phyloP scores from a whole-genome alignment of 2,113 vertebrate species.

The Neomonachus schauinslandi region DNA sequence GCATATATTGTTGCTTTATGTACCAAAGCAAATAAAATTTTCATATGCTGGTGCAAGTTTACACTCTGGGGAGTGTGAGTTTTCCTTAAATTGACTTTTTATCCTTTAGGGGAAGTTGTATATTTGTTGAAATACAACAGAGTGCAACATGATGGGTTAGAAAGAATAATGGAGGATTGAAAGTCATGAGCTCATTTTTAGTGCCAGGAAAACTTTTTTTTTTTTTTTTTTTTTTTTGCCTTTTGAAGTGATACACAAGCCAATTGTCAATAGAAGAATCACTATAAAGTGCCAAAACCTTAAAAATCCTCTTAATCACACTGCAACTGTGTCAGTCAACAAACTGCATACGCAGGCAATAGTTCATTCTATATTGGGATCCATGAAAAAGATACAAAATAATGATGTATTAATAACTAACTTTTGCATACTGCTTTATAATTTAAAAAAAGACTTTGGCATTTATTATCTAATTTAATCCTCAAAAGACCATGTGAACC shows the following conservation, averaged over 20 bases:
- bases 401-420: not conserved
- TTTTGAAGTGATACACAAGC: not conserved
- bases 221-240: not conserved
- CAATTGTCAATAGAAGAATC: not conserved
- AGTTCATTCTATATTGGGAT: not conserved
- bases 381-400: constrained; percentile 16
- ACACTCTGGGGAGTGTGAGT: not conserved
- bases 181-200: constrained; percentile 4
- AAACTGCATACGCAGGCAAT: not conserved
- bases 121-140: not conserved
- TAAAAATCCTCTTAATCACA: constrained; percentile 19
- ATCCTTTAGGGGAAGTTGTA: not conserved
- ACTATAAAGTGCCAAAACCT: not conserved
- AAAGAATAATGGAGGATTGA: not conserved
- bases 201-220: not conserved
- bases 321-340: not conserved
- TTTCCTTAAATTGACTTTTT: constrained; percentile 20
- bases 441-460: not conserved
- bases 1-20: constrained; percentile 8
- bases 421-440: not conserved
- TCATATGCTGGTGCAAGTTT: not conserved
- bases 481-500: not conserved
- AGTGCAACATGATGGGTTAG: not conserved
- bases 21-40: constrained; percentile 43
- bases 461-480: constrained; percentile 40